Evolutionary conservation across 2,797 vertebrate genomes (phyloP).

Genomic region (Nyctibius grandis): DNA sequence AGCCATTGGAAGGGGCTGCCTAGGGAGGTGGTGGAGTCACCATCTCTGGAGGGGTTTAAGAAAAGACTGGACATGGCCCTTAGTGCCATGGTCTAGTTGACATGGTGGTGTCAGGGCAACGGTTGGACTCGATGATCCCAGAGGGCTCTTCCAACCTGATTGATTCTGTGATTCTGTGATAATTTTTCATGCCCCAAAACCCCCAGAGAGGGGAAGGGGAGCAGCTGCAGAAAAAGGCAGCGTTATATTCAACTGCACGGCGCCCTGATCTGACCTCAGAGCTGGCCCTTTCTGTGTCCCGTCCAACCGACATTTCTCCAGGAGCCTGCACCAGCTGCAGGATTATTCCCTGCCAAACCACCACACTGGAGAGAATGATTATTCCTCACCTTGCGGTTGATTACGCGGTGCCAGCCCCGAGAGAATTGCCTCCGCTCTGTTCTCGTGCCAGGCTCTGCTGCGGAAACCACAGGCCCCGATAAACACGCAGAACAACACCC

Average conservation of each 20-base stretch:
- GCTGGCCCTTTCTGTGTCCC: not conserved
- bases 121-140: no score
- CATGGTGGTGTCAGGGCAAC: no score
- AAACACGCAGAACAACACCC: not conserved
- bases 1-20: no score
- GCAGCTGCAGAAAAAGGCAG: no score
- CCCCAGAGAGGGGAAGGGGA: not conserved
- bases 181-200: not conserved
- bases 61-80: no score
- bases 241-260: rapidly evolving
- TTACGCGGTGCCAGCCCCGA: rapidly evolving
- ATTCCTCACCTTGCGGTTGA: not conserved
- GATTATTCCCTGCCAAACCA: not conserved
- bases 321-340: not conserved
- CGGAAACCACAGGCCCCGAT: no score
- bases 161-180: no score
- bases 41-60: no score
- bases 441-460: not conserved
- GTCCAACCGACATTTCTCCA: not conserved
- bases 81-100: no score
- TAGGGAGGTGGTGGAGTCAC: no score
- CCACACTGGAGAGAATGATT: not conserved
- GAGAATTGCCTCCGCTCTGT: not conserved
- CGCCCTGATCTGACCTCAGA: not conserved
- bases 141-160: no score